Evolutionary conservation across 2,113 vertebrate species (phyloP).

Genomic region (Cathartes aura): DNA sequence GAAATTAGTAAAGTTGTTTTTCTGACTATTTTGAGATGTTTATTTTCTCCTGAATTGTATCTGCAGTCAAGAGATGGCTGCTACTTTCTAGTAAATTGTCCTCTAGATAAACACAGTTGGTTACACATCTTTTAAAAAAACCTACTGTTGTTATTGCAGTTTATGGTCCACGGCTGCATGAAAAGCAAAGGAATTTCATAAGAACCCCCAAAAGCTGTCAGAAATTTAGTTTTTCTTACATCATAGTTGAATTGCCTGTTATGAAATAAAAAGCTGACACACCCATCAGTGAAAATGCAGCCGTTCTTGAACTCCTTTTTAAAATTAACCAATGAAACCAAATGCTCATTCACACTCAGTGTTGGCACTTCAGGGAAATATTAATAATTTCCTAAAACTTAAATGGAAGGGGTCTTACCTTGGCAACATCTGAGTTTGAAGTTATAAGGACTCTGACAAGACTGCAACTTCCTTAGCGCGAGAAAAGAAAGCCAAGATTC

Average conservation of each 20-base stretch:
- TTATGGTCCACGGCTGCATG: neutral
- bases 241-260: neutral
- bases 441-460: neutral
- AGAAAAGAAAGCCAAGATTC: neutral
- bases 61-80: neutral
- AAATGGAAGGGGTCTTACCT: neutral
- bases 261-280: neutral
- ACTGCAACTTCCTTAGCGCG: neutral
- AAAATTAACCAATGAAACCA: neutral
- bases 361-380: neutral
- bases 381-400: neutral
- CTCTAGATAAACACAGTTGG: neutral
- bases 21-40: neutral
- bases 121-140: neutral
- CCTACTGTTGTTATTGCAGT: neutral
- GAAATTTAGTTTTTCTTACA: neutral
- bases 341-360: fast-evolving
- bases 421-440: neutral
- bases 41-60: neutral
- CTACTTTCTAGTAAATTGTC: neutral
- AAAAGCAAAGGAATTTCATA: neutral
- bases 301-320: neutral
- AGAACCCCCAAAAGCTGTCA: neutral
- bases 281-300: neutral
- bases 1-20: neutral